Conservation (phyloP, 2,113 vertebrate genomes). For the Nibea coibor region DNA sequence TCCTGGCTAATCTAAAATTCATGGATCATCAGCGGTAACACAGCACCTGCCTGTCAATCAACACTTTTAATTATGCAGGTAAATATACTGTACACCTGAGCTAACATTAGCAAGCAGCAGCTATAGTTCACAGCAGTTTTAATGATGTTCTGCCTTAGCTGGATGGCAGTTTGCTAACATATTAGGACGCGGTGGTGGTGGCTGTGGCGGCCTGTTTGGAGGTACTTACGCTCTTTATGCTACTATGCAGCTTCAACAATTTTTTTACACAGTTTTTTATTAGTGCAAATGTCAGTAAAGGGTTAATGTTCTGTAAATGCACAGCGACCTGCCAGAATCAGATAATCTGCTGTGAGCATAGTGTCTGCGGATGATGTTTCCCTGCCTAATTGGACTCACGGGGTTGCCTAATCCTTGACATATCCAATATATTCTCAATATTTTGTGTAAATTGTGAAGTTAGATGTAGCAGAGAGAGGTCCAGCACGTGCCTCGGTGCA, state of each 20-base stretch:
- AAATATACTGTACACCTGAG: no score
- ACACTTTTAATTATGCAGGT: no score
- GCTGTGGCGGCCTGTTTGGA: not conserved
- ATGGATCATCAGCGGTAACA: no score
- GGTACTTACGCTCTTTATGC: not conserved
- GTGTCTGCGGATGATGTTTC: constrained; percentile 6
- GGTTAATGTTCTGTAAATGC: constrained; percentile 31
- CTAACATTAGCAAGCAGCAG: no score
- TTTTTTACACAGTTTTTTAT: not conserved
- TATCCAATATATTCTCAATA: not conserved
- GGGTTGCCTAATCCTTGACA: not conserved
- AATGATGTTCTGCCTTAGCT: not conserved
- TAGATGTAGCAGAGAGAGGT: not conserved
- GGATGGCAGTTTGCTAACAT: not conserved
- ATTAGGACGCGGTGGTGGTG: not conserved
- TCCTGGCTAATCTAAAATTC: no score
- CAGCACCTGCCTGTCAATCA: no score
- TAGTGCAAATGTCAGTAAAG: not conserved
- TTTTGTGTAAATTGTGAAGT: not conserved
- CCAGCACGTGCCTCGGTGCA: not conserved
- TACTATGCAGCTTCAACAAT: not conserved
- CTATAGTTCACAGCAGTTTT: no score
- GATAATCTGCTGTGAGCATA: constrained; percentile 31
- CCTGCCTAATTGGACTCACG: not conserved
- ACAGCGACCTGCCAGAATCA: constrained; percentile 22